Conservation (phyloP, 2,113 vertebrate genomes). For the Numenius arquata region DNA sequence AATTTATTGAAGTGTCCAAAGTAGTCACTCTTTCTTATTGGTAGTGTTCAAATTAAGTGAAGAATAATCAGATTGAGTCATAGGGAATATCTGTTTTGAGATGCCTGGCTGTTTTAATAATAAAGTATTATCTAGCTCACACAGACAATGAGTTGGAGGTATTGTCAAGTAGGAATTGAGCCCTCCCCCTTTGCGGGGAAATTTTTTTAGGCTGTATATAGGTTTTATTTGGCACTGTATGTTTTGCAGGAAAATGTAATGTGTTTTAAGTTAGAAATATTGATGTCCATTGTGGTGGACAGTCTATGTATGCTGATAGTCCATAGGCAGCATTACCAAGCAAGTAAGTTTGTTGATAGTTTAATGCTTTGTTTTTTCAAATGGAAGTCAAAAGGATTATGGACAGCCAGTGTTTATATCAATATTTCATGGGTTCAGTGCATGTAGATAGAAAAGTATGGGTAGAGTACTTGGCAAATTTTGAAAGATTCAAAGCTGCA, state of each 20-base stretch:
- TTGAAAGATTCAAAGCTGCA: background rate
- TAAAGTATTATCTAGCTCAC: background rate
- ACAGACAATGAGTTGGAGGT: too few species aligned
- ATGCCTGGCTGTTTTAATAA: background rate
- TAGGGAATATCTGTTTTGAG: background rate
- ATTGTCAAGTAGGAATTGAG: background rate
- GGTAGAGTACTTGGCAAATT: background rate
- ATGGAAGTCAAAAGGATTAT: background rate
- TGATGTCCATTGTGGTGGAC: rapidly evolving
- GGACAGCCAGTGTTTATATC: background rate
- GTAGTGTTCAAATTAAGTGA: background rate
- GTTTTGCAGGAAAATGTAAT: background rate
- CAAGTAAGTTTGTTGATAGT: too few species aligned
- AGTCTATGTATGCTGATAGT: background rate
- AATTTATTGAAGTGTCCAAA: background rate
- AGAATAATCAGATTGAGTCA: background rate
- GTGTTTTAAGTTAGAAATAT: background rate
- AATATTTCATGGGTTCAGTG: background rate
- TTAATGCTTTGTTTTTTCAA: background rate
- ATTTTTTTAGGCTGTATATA: background rate
- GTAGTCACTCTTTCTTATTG: background rate
- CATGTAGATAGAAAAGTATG: background rate
- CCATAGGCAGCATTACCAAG: background rate
- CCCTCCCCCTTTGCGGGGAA: rapidly evolving
- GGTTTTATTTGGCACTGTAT: background rate